Conservation (phyloP, 2,888 invertebrate species). For the Oxytorus armatus region DNA sequence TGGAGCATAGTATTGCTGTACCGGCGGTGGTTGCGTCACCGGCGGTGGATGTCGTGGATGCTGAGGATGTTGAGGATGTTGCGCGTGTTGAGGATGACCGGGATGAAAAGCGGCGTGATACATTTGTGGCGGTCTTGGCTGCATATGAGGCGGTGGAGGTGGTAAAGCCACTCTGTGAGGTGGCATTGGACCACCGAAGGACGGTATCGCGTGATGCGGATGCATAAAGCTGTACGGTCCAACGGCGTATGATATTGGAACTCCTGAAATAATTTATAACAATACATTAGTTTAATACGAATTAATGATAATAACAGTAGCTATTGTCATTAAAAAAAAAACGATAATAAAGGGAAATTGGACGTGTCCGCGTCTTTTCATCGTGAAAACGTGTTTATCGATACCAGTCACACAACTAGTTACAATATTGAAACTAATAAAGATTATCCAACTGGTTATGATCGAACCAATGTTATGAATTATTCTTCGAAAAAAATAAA, state of each 20-base stretch:
- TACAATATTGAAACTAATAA: too few relatives aligned
- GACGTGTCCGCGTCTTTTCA: too few relatives aligned
- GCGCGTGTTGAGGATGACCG: slow-evolving; percentile 81
- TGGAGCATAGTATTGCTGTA: slow-evolving; percentile 84
- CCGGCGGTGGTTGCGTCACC: slow-evolving; percentile 86
- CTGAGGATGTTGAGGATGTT: slow-evolving; percentile 72
- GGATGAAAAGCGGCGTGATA: slow-evolving; percentile 84
- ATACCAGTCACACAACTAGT: too few relatives aligned
- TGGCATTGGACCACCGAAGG: slow-evolving; percentile 86
- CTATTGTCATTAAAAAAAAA: too few relatives aligned
- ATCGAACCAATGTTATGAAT: too few relatives aligned
- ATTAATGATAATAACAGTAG: too few relatives aligned
- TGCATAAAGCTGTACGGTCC: slow-evolving; percentile 90
- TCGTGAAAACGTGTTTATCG: too few relatives aligned
- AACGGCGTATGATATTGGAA: slow-evolving; percentile 87
- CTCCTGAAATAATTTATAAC: slow-evolving; percentile 72
- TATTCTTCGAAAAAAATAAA: too few relatives aligned
- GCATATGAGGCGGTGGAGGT: slow-evolving; percentile 85
- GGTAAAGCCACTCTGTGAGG: slow-evolving; percentile 85
- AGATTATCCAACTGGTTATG: too few relatives aligned
- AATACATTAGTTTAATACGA: background rate
- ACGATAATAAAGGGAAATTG: background rate
- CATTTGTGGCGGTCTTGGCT: slow-evolving; percentile 85
- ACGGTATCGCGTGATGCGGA: slow-evolving; percentile 86
- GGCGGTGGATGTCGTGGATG: slow-evolving; percentile 82